These are phyloP conservation scores for Leucoraja erinaceus DNA, from an alignment of 2,113 vertebrate genomes.

Conservation along the genomic window DNA sequence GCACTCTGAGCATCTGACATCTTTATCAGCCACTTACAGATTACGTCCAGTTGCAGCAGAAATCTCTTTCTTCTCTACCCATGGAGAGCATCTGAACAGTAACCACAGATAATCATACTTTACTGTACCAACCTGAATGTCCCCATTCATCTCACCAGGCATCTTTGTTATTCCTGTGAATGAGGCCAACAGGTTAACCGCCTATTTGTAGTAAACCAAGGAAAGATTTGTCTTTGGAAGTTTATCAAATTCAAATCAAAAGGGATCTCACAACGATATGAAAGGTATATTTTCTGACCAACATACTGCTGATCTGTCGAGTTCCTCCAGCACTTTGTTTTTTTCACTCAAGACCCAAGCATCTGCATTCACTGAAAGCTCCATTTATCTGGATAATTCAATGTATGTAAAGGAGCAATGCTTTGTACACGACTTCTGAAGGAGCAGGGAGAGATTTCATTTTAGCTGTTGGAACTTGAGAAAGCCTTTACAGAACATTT, in stretches of 20 bases:
- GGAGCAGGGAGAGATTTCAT: neutral
- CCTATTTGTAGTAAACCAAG: neutral
- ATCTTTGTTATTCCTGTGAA: neutral
- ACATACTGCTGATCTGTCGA: too few relatives aligned
- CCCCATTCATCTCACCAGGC: neutral
- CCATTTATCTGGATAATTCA: neutral
- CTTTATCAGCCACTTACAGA: neutral
- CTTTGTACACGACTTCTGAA: neutral
- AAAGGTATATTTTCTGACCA: neutral
- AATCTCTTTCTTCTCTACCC: neutral
- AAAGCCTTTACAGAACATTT: neutral
- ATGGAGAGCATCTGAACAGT: neutral
- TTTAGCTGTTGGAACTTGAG: neutral
- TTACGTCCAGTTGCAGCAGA: neutral
- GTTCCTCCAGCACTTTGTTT: too few relatives aligned
- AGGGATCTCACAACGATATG: neutral
- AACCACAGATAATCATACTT: neutral
- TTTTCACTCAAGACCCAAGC: too few relatives aligned
- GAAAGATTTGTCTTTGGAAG: neutral
- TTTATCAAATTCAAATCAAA: neutral
- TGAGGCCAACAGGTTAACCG: neutral
- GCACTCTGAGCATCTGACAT: neutral
- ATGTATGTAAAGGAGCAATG: neutral
- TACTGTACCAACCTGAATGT: neutral
- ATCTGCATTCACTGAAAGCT: neutral